phyloP scores from a whole-genome alignment of 2,888 invertebrate species.

The Anaspis maculata region DNA sequence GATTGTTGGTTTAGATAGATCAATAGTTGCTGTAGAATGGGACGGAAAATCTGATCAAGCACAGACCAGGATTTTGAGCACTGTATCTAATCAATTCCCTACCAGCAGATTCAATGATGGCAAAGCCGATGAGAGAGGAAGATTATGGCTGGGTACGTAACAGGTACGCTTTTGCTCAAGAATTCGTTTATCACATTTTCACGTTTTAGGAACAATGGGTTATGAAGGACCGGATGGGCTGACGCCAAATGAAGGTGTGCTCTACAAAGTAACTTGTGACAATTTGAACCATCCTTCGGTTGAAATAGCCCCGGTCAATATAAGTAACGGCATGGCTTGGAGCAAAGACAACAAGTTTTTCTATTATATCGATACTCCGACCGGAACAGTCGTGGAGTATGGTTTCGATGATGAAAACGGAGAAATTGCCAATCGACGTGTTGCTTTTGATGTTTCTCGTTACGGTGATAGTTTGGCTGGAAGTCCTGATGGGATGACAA shows the following conservation, averaged over 20 bases:
- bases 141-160: slow-evolving; percentile 49
- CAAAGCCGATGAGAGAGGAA: slow-evolving; percentile 48
- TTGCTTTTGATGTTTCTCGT: slow-evolving; percentile 24
- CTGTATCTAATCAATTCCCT: slow-evolving; percentile 40
- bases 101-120: slow-evolving; percentile 49
- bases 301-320: slow-evolving; percentile 44
- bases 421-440: slow-evolving; percentile 36
- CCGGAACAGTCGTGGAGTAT: slow-evolving; percentile 57
- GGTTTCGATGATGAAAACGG: slow-evolving; percentile 56
- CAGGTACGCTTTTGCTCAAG: too few species aligned
- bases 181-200: too few species aligned
- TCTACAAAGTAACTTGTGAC: slow-evolving; percentile 49
- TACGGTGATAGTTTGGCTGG: slow-evolving; percentile 15
- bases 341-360: slow-evolving; percentile 58
- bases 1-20: slow-evolving; percentile 18
- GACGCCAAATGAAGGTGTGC: slow-evolving; percentile 46
- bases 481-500: slow-evolving; percentile 54
- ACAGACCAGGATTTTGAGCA: slow-evolving; percentile 27
- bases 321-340: slow-evolving; percentile 80
- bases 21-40: slow-evolving; percentile 1
- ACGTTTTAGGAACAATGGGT: slow-evolving; percentile 63
- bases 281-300: slow-evolving; percentile 27
- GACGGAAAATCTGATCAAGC: slow-evolving; percentile 1
- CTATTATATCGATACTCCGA: slow-evolving; percentile 71
- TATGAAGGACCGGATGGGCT: slow-evolving; percentile 43